Conservation (phyloP, 2,113 vertebrate genomes). For the Larimichthys crocea region DNA sequence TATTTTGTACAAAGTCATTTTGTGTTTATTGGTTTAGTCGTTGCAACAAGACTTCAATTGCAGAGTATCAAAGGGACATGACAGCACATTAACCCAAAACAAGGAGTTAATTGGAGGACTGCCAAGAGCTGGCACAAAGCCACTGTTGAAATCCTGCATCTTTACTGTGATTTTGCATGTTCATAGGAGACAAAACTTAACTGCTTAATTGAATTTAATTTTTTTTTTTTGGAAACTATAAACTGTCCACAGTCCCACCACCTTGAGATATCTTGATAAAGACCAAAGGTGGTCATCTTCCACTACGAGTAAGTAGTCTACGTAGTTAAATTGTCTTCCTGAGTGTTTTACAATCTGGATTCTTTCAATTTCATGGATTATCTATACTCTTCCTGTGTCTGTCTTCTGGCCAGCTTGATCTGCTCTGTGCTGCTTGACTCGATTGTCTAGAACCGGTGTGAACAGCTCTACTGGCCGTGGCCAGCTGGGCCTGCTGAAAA, state of each 20-base stretch:
- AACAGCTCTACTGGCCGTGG: too few relatives aligned
- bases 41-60: slow-evolving; percentile 31
- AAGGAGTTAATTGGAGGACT: slow-evolving; percentile 44
- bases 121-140: slow-evolving; percentile 44
- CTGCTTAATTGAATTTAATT: not conserved
- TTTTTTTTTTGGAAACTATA: not conserved
- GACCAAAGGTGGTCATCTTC: not conserved
- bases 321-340: too few relatives aligned
- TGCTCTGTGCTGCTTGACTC: too few relatives aligned
- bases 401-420: too few relatives aligned
- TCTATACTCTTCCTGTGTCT: too few relatives aligned
- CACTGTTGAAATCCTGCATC: slow-evolving; percentile 8
- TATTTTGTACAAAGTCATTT: slow-evolving; percentile 1
- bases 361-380: too few relatives aligned
- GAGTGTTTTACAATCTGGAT: too few relatives aligned
- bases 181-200: not conserved
- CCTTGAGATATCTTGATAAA: not conserved
- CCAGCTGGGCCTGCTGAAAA: too few relatives aligned
- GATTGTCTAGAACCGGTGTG: too few relatives aligned
- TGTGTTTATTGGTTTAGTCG: slow-evolving; percentile 40
- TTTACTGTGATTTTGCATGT: slow-evolving; percentile 12
- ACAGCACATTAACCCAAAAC: slow-evolving; percentile 51
- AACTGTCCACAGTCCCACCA: not conserved
- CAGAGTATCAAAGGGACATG: slow-evolving; percentile 22
- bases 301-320: too few relatives aligned